These are phyloP conservation scores for Ptilonorhynchus violaceus DNA, from an alignment of 2,113 vertebrate genomes.

Conservation along the genomic window DNA sequence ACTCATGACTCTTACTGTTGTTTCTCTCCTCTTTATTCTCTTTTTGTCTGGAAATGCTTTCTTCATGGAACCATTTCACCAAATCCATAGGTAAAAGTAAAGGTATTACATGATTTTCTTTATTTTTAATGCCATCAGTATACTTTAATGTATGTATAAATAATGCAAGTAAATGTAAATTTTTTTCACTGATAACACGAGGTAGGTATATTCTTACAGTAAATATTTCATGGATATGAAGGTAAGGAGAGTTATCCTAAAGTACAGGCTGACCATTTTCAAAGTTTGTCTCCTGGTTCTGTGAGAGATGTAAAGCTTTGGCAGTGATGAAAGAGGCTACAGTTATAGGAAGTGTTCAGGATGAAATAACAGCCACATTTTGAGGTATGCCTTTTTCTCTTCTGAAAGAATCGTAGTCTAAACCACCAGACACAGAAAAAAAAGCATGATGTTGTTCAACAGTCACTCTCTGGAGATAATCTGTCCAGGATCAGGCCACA, in stretches of 20 bases:
- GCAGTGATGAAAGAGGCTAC: background rate
- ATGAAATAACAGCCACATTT: constrained; percentile 18
- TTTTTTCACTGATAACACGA: constrained; percentile 60
- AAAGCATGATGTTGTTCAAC: background rate
- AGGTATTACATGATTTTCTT: constrained; percentile 87
- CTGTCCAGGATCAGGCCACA: background rate
- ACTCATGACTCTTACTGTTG: constrained; percentile 84
- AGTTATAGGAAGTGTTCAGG: constrained; percentile 27
- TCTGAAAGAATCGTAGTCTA: constrained; percentile 2
- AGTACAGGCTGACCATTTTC: background rate
- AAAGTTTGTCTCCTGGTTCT: background rate
- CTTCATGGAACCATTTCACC: constrained; percentile 99
- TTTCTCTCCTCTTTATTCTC: constrained; percentile 87
- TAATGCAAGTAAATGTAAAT: constrained; percentile 70
- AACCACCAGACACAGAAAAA: background rate
- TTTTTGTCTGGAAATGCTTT: constrained; percentile 89
- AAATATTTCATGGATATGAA: constrained; percentile 59
- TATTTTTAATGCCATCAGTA: constrained; percentile 66
- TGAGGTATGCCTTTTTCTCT: constrained; percentile 41
- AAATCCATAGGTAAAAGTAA: constrained; percentile 98
- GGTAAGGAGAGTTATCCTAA: constrained; percentile 57
- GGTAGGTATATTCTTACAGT: constrained; percentile 79
- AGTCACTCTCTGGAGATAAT: background rate
- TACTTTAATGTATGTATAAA: constrained; percentile 58
- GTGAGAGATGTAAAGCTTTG: background rate